Conservation (phyloP, 2,797 vertebrate genomes). For the Phataginus tricuspis region DNA sequence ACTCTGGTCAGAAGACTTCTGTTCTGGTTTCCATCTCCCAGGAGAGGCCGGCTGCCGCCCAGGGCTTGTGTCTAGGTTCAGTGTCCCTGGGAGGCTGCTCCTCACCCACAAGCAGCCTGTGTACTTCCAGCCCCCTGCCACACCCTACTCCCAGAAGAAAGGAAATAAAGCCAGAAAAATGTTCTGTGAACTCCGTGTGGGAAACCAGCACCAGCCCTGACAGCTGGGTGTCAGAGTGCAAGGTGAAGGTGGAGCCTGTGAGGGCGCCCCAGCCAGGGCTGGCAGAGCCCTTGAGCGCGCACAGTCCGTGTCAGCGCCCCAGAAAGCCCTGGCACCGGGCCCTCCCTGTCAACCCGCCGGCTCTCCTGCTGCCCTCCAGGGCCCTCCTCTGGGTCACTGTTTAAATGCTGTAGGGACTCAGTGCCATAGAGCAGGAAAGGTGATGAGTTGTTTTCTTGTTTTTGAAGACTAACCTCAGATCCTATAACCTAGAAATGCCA, state of each 20-base stretch:
- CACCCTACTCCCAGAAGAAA: neutral
- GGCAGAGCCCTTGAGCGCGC: neutral
- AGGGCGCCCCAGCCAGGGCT: neutral
- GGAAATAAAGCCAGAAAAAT: neutral
- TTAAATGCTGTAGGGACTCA: no score
- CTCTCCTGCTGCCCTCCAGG: no score
- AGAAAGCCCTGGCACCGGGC: no score
- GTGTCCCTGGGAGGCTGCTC: neutral
- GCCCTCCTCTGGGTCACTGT: no score
- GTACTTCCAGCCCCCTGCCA: neutral
- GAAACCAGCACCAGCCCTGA: neutral
- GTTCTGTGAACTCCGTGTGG: neutral
- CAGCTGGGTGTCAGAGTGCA: neutral
- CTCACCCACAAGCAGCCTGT: neutral
- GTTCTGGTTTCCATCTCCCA: neutral
- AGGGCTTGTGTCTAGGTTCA: neutral
- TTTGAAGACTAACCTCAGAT: neutral
- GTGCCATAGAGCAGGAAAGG: neutral
- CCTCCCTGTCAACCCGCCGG: no score
- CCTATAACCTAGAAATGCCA: neutral
- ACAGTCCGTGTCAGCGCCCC: neutral
- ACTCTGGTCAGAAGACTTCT: neutral
- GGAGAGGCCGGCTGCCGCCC: neutral
- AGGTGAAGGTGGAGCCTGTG: neutral
- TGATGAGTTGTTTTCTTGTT: neutral